Conservation (phyloP, 2,888 invertebrate genomes). For the Brachyopa scutellaris region DNA sequence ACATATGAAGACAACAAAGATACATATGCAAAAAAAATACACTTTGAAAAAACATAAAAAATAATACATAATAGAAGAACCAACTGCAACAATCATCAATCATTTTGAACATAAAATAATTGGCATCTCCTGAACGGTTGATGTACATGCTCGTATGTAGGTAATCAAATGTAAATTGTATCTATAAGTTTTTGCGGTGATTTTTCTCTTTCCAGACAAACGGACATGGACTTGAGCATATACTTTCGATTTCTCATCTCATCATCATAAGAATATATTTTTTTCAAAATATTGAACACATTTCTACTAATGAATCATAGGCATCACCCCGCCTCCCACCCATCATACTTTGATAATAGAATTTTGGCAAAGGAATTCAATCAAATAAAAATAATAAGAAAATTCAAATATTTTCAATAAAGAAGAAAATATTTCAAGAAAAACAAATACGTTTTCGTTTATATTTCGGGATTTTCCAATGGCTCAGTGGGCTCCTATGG, state of each 20-base stretch:
- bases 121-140: too few relatives aligned
- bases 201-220: too few relatives aligned
- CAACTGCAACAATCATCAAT: slow-evolving; percentile 8
- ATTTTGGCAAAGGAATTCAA: slow-evolving; percentile 3
- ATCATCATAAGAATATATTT: too few relatives aligned
- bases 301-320: slow-evolving; percentile 7
- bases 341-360: background rate
- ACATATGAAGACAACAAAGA: slow-evolving; percentile 41
- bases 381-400: slow-evolving; percentile 11
- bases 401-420: slow-evolving; percentile 27
- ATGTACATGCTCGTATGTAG: background rate
- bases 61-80: slow-evolving; percentile 4
- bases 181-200: too few relatives aligned
- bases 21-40: background rate
- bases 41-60: too few relatives aligned
- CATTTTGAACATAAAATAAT: slow-evolving; percentile 12
- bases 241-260: background rate
- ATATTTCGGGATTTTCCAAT: slow-evolving; percentile 59
- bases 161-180: slow-evolving; percentile 33
- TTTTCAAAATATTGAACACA: too few relatives aligned
- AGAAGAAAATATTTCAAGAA: background rate
- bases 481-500: slow-evolving; percentile 16
- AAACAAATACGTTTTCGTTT: background rate
- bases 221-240: background rate
- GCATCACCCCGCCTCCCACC: background rate